Evolutionary conservation across 2,113 vertebrate species (phyloP).

Genomic region (Grantiella picta): DNA sequence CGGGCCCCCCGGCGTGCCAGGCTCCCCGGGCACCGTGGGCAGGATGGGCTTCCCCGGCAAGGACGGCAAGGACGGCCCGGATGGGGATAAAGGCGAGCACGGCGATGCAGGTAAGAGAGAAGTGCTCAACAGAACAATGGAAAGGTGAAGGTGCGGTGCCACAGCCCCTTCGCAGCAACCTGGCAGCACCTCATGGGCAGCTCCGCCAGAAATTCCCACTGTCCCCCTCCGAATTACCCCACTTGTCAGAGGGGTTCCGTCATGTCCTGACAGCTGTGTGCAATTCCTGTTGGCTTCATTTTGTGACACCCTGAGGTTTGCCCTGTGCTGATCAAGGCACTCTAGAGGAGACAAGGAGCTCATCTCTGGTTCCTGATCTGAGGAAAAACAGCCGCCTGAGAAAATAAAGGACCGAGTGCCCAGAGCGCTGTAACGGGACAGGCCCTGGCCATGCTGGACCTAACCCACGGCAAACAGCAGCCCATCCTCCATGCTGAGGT

Average conservation of each 20-base stretch:
- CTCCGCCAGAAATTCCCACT: not conserved
- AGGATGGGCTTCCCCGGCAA: slow-evolving; percentile 87
- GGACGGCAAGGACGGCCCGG: slow-evolving; percentile 87
- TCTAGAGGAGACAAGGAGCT: accelerated
- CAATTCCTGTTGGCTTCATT: not conserved
- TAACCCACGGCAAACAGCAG: not conserved
- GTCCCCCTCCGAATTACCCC: not conserved
- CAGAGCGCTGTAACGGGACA: accelerated
- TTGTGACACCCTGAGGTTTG: not conserved
- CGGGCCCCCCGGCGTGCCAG: slow-evolving; percentile 79
- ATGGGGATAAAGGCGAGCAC: slow-evolving; percentile 82
- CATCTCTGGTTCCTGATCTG: not conserved
- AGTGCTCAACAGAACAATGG: accelerated
- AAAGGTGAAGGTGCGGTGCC: not conserved
- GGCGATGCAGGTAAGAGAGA: slow-evolving; percentile 81
- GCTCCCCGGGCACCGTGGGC: slow-evolving; percentile 80
- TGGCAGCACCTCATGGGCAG: not conserved
- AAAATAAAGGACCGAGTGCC: not conserved
- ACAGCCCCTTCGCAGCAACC: not conserved
- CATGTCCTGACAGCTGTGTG: not conserved
- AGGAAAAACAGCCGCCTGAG: not conserved
- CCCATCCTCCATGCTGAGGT: not conserved
- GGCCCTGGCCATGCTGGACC: not conserved
- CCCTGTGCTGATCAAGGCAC: not conserved
- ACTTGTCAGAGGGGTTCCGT: accelerated